These are phyloP conservation scores for Potamilus streckersoni DNA, from an alignment of 1,140 invertebrate species.

Conservation along the genomic window DNA sequence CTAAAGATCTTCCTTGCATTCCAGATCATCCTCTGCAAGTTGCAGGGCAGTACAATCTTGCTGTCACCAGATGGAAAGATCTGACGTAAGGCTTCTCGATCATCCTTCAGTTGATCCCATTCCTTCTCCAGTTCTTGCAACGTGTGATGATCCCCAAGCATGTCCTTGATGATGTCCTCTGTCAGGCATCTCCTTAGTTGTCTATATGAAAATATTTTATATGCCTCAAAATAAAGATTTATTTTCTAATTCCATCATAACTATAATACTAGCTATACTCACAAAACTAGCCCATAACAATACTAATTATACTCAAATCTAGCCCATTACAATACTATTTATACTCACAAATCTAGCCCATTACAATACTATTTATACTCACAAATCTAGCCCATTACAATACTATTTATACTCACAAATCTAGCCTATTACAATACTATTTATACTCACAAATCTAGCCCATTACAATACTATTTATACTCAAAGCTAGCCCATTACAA, in stretches of 20 bases:
- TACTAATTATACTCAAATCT: background rate
- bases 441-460: too few species aligned
- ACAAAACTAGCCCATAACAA: too few species aligned
- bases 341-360: too few species aligned
- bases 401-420: too few species aligned
- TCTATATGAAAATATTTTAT: slow-evolving; percentile 60
- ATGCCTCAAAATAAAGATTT: background rate
- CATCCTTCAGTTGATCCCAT: slow-evolving; percentile 92
- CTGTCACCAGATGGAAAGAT: slow-evolving; percentile 78
- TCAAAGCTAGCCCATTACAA: too few species aligned
- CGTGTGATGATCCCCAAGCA: slow-evolving; percentile 91
- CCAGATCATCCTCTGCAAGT: slow-evolving; percentile 98
- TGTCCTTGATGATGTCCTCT: slow-evolving; percentile 94
- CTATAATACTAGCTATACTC: background rate
- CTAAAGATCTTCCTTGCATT: slow-evolving; percentile 99
- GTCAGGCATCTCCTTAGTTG: slow-evolving; percentile 89
- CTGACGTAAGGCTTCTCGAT: slow-evolving; percentile 83
- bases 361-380: too few species aligned
- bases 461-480: too few species aligned
- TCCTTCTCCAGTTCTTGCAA: slow-evolving; percentile 93
- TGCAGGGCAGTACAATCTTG: slow-evolving; percentile 93
- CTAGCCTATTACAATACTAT: too few species aligned
- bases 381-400: too few species aligned
- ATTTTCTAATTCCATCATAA: too few species aligned
- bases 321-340: too few species aligned